These are phyloP conservation scores for Pseudomyrmex concolor DNA, from an alignment of 1,140 invertebrate genomes.

Conservation along the genomic window DNA sequence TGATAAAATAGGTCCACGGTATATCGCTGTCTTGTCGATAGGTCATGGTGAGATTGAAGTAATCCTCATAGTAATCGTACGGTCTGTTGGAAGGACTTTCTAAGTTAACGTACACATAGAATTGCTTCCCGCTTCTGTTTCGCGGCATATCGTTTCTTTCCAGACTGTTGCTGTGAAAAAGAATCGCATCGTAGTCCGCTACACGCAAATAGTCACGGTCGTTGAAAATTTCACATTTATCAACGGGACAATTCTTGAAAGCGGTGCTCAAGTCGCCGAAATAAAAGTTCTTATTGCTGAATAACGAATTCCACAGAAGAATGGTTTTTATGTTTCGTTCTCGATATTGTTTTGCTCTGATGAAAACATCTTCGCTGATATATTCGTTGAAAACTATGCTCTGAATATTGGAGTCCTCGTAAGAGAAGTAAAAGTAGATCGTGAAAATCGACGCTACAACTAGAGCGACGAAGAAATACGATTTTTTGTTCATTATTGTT, in stretches of 20 bases:
- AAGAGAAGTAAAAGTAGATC: constrained; percentile 43
- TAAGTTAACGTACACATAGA: constrained; percentile 77
- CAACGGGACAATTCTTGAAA: constrained; percentile 67
- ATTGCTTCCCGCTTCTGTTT: constrained; percentile 60
- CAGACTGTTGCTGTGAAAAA: constrained; percentile 76
- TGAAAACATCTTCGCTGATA: background rate
- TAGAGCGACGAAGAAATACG: constrained; percentile 23
- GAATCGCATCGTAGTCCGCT: constrained; percentile 72
- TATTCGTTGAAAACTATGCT: background rate
- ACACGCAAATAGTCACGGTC: constrained; percentile 28
- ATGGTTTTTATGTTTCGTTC: constrained; percentile 64
- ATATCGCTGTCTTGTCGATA: constrained; percentile 88
- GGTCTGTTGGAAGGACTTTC: constrained; percentile 75
- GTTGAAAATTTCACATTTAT: constrained; percentile 70
- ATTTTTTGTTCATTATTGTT: constrained; percentile 47
- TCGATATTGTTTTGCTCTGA: background rate
- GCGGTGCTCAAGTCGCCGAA: constrained; percentile 69
- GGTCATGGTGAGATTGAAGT: constrained; percentile 88
- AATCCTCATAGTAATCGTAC: constrained; percentile 66
- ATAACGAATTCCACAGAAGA: constrained; percentile 77
- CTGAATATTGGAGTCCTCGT: constrained; percentile 19
- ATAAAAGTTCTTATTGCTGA: constrained; percentile 72
- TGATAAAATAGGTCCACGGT: constrained; percentile 84
- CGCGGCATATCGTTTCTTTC: constrained; percentile 58
- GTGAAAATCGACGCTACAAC: constrained; percentile 9